Base-by-base conservation (phyloP, 1,140 invertebrate genomes). In the Acromyrmex heyeri region DNA sequence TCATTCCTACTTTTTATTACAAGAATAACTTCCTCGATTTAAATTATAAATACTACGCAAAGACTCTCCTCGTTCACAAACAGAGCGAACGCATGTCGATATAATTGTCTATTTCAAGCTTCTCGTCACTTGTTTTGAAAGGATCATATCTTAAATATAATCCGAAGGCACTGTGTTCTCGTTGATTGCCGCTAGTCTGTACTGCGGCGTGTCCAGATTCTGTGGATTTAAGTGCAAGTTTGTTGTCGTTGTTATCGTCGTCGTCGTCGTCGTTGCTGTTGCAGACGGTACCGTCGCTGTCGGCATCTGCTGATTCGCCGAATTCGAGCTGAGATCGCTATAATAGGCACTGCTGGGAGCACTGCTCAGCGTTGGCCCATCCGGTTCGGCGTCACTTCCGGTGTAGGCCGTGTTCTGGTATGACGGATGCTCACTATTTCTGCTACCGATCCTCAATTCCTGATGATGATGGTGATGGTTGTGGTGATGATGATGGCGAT, bases 341-440 rank as follows among this genome's bases (percentile, higher is more conserved):
- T 97, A 97, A 91, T 97, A 97, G 6, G 97, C 97, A 93, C 96
- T 97, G 90, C 96, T 97, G 14, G 97, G 97, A 2, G 97, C 97
- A 79, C 96, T 97, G 76, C 96, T 97, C 6, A 95, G 87, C 72
- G 96, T 96, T 55, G 96, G 96, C 21, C 96, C 96, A 87, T 97
- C 96, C 34, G 96, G 96, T 87, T 97, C 97, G 38, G 95, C 95
- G 92, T 96, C 96, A 90, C 96, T 96, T 88, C 96, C 96, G 86
- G 96, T 96, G 93, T 97, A 97, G 16, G 96, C 97, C 2, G 97
- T 97, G 93, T 97, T 97, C 91, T 97, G 96, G 89, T 97, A 97
- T 10, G 97, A 97, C 5, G 97, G 96, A 59, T 94, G 96, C 24
- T 95, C 96, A 24, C 95, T 95, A 94, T 92, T 64, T 85, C 92